phyloP scores from a whole-genome alignment of 1,140 invertebrate species.

The Marisa cornuarietis region DNA sequence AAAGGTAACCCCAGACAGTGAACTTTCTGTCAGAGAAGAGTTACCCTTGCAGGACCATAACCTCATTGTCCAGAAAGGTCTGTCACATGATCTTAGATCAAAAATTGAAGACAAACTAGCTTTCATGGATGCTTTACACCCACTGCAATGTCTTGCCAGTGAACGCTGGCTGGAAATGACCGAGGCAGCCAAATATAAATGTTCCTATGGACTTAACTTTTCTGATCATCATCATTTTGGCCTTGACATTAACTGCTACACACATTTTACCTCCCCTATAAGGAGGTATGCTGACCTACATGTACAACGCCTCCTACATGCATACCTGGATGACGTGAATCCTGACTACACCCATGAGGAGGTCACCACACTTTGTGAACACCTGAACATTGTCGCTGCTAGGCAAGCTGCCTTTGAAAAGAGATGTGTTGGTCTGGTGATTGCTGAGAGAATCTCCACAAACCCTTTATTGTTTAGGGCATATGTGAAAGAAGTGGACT shows the following conservation, averaged over 20 bases:
- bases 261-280: conserved; percentile 89
- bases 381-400: conserved; percentile 30
- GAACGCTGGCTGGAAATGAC: conserved; percentile 30
- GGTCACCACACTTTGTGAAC: conserved; percentile 31
- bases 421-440: conserved; percentile 23
- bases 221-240: conserved; percentile 81
- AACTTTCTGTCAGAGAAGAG: conserved; percentile 75
- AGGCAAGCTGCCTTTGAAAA: conserved; percentile 35
- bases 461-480: conserved; percentile 24
- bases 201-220: conserved; percentile 69
- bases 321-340: conserved; percentile 25
- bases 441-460: conserved; percentile 17
- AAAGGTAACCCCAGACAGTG: conserved; percentile 18
- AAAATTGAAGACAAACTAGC: conserved; percentile 82
- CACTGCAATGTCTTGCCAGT: conserved; percentile 87
- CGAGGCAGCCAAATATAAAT: conserved; percentile 74
- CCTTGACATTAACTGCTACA: conserved; percentile 84
- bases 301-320: conserved; percentile 47
- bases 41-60: not conserved
- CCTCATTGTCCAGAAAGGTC: conserved; percentile 26
- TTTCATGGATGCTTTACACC: conserved; percentile 93
- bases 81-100: conserved; percentile 73
- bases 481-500: conserved; percentile 27
- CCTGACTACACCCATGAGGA: conserved; percentile 35
- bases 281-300: conserved; percentile 3